Evolutionary conservation across 2,888 invertebrate genomes (phyloP), one percentile per base, ranked within the genome.

Genomic region (Lysandra bellargus): DNA sequence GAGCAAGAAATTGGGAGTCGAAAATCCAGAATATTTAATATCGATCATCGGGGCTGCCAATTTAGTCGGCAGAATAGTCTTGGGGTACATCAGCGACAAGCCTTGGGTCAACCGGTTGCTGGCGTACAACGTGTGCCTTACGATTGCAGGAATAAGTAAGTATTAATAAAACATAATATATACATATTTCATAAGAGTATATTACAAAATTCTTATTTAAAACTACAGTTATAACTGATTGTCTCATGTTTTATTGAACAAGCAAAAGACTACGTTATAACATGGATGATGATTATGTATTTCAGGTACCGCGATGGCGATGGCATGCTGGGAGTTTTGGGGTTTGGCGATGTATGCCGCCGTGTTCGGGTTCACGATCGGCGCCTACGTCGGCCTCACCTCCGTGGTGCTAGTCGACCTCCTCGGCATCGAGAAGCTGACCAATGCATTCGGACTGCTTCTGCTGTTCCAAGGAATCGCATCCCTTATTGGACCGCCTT

Each of bases 371-470:
- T 97, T 98, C 86, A 97, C 98, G 30, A 98, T 98, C 85, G 98
- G 99, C 83, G 99, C 99, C 80, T 99, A 99, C 89, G 99, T 99
- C 77, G 98, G 99, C n/a, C 95, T 99, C 78, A 99, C 99, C 3
- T 99, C 99, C 37, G 99, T 99, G 79, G 98, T 99, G 83, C 95
- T 99, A 80, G 99, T 99, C 44, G 99, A 99, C 91, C 95, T 99
- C 72, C 94, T 99, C 79, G 99, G 99, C n/a, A 93, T 99, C 83
- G 98, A 98, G 83, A 97, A 96, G 87, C 95, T 99, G 79, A 99
- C 99, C n/a, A 99, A 98, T 90, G 98, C 99, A 40, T 99, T 99
- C 91, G 99, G 99, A 7, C 94, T 99, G 64, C 95, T 99, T 78
- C 92, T 99, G 82, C 95, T 99, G 78, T 99, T 99, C 93, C 99